A percentile compares a stretch with the other conserved stretches of the same genome.
Conservation (phyloP, 2,888 invertebrate species). For the Ceratothoa steindachneri region DNA sequence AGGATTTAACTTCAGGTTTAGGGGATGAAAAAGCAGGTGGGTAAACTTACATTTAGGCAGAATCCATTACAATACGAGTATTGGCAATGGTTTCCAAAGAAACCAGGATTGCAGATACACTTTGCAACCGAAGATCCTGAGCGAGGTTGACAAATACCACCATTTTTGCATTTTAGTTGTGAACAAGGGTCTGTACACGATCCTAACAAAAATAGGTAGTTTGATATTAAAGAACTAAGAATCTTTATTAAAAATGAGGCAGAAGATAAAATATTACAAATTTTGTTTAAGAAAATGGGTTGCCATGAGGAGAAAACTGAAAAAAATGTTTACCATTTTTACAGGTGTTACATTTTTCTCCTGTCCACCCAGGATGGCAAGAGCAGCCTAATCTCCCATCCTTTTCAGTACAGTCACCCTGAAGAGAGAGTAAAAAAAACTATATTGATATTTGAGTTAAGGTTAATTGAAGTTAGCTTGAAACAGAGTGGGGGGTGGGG, state of each 20-base stretch:
- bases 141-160: not conserved
- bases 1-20: too few species aligned
- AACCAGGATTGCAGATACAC: not conserved
- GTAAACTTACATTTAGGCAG: not conserved
- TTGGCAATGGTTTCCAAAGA: not conserved
- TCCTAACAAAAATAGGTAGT: not conserved
- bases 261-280: too few species aligned
- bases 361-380: not conserved
- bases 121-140: not conserved
- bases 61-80: not conserved
- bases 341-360: conserved; percentile 1
- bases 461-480: too few species aligned
- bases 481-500: too few species aligned
- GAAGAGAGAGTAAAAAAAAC: not conserved
- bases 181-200: conserved; percentile 1
- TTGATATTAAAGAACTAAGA: too few species aligned
- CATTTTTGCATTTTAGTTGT: not conserved
- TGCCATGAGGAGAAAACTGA: too few species aligned
- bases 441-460: too few species aligned
- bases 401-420: not conserved
- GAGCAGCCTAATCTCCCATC: not conserved
- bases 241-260: too few species aligned
- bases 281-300: too few species aligned
- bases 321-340: not conserved
- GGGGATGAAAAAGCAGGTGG: too few species aligned